Evolutionary conservation across 37 sponge, comb jelly and placozoan species (phyloP), one percentile per base, ranked within the genome.

Genomic region (Amphimedon queenslandica): DNA sequence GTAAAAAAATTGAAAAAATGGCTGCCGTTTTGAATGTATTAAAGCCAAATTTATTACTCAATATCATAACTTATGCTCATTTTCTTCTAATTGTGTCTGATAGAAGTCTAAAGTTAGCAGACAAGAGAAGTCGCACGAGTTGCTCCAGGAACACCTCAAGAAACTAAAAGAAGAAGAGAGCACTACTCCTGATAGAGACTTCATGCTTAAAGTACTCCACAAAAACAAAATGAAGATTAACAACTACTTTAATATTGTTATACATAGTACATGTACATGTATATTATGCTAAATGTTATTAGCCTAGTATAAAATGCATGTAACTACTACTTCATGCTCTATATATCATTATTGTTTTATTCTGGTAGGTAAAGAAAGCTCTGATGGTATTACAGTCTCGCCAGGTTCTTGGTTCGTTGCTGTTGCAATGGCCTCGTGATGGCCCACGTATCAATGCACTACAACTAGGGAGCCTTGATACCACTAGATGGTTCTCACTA

Each of bases 331-430:
- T 24, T 40, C 2, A 20, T 16, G n/a, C n/a, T 55, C 63, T 25
- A 27, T 32, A 5, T 58, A 25, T 32, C 35, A 8, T 30, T 21
- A 27, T 43, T 36, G 20, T 36, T 32, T 32, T 57, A 58, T 29
- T n/a, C 21, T 25, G 1, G 0, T 33, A 79, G 80, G 58, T 55
- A 8, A 42, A 79, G 39, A 63, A 80, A 29, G 90, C 81, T 10
- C 39, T 90, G 23, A 79, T 76, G 1, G 77, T 90, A 3, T 77
- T 90, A 13, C 77, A 77, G 11, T 77, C 86, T 6, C 76, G 90
- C 23, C 74, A 72, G 37, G 63, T 90, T 1, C 63, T 90, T 36
- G 70, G 72, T 18, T 39, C 57, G n/a, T 24, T 85, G 38, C 68
- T 90, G 57, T 40, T 51, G 10, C 64, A 63, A 10, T 90, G 90